Evolutionary conservation across 2,888 invertebrate species (phyloP), one percentile per base, ranked within the genome.

Genomic region (Eilema caniola): DNA sequence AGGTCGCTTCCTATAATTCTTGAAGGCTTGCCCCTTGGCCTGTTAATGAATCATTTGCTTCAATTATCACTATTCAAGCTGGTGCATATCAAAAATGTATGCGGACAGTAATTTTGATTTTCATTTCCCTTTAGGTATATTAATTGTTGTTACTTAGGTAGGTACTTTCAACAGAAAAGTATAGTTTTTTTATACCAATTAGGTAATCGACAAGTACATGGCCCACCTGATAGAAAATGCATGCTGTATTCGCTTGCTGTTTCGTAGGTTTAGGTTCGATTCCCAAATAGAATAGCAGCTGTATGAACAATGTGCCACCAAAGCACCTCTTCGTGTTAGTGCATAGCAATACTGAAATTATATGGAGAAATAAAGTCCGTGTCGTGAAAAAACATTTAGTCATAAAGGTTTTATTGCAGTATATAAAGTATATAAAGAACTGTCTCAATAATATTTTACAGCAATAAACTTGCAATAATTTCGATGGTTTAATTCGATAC

Each of bases 1-100:
- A 81, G 84, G 85, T 83, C 85, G 78, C 81, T 85, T 85, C 85
- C 83, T 81, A 79, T 77, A 79, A 72, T 73, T 72, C 82, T 75
- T 82, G 78, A 74, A 78, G 72, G 75, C 70, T 73, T 82, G 81
- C 76, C 82, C 82, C 72, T 76, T 83, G 81, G 70, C 77, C 81
- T 71, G 76, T 66, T 78, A 73, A 78, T 82, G 80, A 82, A 64
- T 83, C 82, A 83, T 78, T 79, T 72, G 69, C 73, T 75, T 75
- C 77, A 77, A 78, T 79, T 81, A 79, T 73, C 72, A 73, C 68
- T 62, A 70, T 71, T 71, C 61, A 65, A 69, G 70, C 65, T 75
- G 61, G 66, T 70, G 64, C 67, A 71, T 28, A 25, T 8, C 25
- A 59, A 59, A 28, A 28, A 16, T 1, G 24, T 20, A 59, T 56